A percentile compares a stretch with the other conserved stretches of the same genome.
Evolutionary conservation across 2,888 invertebrate genomes (phyloP).

Genomic region (Gonocerus acuteangulatus): DNA sequence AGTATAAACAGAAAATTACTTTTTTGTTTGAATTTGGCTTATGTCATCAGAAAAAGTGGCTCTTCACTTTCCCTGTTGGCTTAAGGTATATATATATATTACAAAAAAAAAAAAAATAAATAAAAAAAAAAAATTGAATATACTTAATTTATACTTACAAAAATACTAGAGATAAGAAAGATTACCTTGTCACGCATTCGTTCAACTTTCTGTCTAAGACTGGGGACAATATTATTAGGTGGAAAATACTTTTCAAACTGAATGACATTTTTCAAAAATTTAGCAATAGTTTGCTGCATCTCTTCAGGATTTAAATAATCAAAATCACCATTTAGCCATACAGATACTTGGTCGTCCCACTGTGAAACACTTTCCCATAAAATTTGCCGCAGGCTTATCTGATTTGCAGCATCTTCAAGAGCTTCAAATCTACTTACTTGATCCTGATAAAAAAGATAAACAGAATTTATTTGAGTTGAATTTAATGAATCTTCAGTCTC

Average conservation of each 20-base stretch:
- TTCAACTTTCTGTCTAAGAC: slow-evolving; percentile 68
- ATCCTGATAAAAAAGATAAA: slow-evolving; percentile 49
- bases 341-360: slow-evolving; percentile 52
- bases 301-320: slow-evolving; percentile 63
- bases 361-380: slow-evolving; percentile 66
- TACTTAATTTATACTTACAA: no score
- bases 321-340: slow-evolving; percentile 48
- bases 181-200: slow-evolving; percentile 65
- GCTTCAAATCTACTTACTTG: slow-evolving; percentile 76
- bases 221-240: slow-evolving; percentile 67
- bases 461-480: no score
- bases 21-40: no score
- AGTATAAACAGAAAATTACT: no score
- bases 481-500: background rate
- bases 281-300: slow-evolving; percentile 56
- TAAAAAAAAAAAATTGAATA: no score
- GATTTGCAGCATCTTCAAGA: slow-evolving; percentile 69
- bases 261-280: slow-evolving; percentile 61
- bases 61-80: no score
- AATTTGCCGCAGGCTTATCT: slow-evolving; percentile 68
- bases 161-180: no score
- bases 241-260: slow-evolving; percentile 80
- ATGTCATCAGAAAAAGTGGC: no score
- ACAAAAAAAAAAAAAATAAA: no score
- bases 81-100: no score